Base-by-base conservation (phyloP, 2,888 invertebrate genomes). In the Apamea monoglypha region DNA sequence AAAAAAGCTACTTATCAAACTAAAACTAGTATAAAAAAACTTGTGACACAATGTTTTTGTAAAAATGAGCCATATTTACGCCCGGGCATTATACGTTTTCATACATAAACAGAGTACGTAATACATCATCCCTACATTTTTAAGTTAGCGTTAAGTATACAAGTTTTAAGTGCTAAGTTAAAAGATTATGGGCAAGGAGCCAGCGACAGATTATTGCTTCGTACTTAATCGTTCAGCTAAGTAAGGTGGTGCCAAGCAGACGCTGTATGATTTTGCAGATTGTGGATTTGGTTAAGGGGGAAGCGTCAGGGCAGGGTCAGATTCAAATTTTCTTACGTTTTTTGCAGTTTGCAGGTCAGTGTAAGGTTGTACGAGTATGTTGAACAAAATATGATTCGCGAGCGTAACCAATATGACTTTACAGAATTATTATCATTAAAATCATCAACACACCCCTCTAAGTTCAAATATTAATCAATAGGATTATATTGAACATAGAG, bases 151-250 rank as follows among this genome's bases (percentile, higher is more conserved):
- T 77, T 85, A 80, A 87, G 80, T 79, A 79, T 36, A 25, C 21
- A 83, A 87, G 84, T 87, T 80, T 76, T 84, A 80, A 85, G 78
- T 80, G 76, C 59, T 53, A 36, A 32, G 79, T 61, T 68, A 78
- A 72, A 82, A 78, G 47, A 83, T 76, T 76, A 74, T 72, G 87
- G 85, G 85, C 85, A 87, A 68, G n/a, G 53, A 84, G 85, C 85
- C 85, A 85, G 80, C 7, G 25, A 32, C 6, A 76, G 68, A 87
- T 85, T 87, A 87, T 85, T 66, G 68, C 76, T 83, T 68, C 73
- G 76, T 36, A 84, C 74, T 85, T 87, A 61, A 85, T 85, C 76
- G 80, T 74, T 76, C 29, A 66, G 61, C 36, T 80, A 80, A 85
- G 84, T 84, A 76, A 72, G 2, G 59, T 67, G 83, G 78, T 84